A percentile compares a stretch with the other conserved stretches of the same genome.
These are phyloP conservation scores for Eurytoma adleriae DNA, from an alignment of 2,888 invertebrate genomes.

Conservation along the genomic window DNA sequence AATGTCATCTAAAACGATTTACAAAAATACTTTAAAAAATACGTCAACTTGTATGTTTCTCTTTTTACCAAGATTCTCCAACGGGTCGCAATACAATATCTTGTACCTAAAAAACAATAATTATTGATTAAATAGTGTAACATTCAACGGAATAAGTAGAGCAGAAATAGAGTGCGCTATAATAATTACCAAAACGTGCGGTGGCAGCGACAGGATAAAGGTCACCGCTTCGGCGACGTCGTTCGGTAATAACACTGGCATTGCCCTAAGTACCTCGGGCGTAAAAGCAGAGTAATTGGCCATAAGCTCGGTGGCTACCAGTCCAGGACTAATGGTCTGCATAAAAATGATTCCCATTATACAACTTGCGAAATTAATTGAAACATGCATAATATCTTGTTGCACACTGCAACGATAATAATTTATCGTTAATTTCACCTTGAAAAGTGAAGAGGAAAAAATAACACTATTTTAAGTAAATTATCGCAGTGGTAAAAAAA, in stretches of 20 bases:
- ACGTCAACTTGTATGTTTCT: constrained; percentile 16
- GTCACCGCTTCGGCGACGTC: constrained; percentile 82
- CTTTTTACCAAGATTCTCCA: constrained; percentile 67
- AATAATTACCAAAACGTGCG: constrained; percentile 78
- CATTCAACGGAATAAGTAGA: background rate
- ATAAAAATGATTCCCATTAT: constrained; percentile 46
- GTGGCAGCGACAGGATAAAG: constrained; percentile 81
- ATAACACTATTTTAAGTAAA: no score
- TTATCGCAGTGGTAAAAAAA: no score
- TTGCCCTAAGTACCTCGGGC: constrained; percentile 68
- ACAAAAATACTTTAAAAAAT: constrained; percentile 7
- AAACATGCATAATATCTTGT: no score
- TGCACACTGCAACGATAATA: no score
- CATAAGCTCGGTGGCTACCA: constrained; percentile 79
- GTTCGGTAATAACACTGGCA: constrained; percentile 77
- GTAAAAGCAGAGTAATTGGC: constrained; percentile 69
- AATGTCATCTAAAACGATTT: background rate
- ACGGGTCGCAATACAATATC: constrained; percentile 67
- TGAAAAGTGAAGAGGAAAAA: no score
- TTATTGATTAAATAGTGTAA: background rate
- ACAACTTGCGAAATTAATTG: no score
- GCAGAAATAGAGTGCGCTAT: no score
- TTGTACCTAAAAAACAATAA: constrained; percentile 62
- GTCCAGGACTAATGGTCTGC: constrained; percentile 82
- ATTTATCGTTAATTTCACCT: no score